Evolutionary conservation across 2,888 invertebrate genomes (phyloP), one percentile per base, ranked within the genome.

Genomic region (Hanleya hanleyi): DNA sequence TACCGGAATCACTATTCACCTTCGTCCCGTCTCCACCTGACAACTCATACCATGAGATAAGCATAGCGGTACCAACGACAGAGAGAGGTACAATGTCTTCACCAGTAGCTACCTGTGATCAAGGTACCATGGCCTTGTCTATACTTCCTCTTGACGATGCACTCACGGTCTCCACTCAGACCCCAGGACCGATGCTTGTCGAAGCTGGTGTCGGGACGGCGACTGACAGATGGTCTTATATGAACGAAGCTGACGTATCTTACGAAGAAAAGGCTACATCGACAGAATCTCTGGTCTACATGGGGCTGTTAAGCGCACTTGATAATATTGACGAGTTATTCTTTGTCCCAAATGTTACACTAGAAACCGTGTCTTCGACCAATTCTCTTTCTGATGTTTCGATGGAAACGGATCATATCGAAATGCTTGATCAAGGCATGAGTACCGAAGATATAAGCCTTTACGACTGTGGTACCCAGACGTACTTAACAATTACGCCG

Each of bases 261-360:
- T 79, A 38, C 65, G 76, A 68, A 51, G 87, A 87, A 66, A 83
- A 81, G 64, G 81, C 86, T 12, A 87, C 87, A 7, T 86, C 86
- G 36, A 87, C 87, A 6, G 87, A 87, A 78, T 85, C 85, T 29
- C 74, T 86, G 15, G 84, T 85, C 1, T 86, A 86, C 70, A 86
- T 87, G 57, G 87, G 87, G n/a, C 79, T 87, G 22, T 73, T 87
- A 69, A 86, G 85, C 75, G 79, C 81, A 49, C 71, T 79, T 9
- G 86, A 87, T 57, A 37, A 35, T 6, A 79, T 86, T 67, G 85
- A 87, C 75, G 87, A 87, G 66, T 69, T 87, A 22, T 84, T 86
- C 51, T 79, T 86, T 1, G 81, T 87, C 15, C 87, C 87, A 0
- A 81, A 83, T 71, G 81, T 78, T 35, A 62, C 80, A 64, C 79